phyloP scores from a whole-genome alignment of 1,140 invertebrate species.

The Cecropterus lyciades region DNA sequence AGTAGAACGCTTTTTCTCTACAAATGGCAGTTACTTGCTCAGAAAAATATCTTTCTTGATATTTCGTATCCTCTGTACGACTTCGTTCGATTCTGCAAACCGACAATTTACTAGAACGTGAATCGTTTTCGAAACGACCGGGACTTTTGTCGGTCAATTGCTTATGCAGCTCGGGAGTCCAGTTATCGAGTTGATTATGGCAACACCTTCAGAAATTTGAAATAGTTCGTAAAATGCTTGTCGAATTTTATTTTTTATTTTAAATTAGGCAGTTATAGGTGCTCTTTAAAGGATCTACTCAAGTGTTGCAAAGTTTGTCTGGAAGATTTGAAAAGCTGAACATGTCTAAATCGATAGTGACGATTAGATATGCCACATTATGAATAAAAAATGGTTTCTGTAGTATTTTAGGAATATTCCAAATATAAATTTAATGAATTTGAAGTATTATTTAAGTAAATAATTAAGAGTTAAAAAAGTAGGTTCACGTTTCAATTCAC shows the following conservation, averaged over 20 bases:
- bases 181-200: conserved; percentile 24
- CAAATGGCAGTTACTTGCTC: conserved; percentile 14
- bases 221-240: conserved; percentile 18
- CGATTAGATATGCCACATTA: too few relatives aligned
- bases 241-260: background rate
- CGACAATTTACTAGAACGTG: conserved; percentile 25
- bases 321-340: too few relatives aligned
- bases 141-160: conserved; percentile 18
- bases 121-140: conserved; percentile 18
- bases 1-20: conserved; percentile 1
- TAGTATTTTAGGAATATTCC: too few relatives aligned
- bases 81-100: conserved; percentile 24
- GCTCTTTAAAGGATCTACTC: too few relatives aligned
- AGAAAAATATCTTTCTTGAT: conserved; percentile 20
- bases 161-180: conserved; percentile 24
- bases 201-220: conserved; percentile 25
- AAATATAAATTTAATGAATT: too few relatives aligned
- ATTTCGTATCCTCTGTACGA: conserved; percentile 11
- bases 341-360: too few relatives aligned
- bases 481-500: too few relatives aligned
- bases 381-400: too few relatives aligned
- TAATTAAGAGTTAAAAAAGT: too few relatives aligned
- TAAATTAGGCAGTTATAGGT: background rate
- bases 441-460: too few relatives aligned
- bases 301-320: too few relatives aligned